phyloP scores from a whole-genome alignment of 2,113 vertebrate genomes.

The Callocephalon fimbriatum region DNA sequence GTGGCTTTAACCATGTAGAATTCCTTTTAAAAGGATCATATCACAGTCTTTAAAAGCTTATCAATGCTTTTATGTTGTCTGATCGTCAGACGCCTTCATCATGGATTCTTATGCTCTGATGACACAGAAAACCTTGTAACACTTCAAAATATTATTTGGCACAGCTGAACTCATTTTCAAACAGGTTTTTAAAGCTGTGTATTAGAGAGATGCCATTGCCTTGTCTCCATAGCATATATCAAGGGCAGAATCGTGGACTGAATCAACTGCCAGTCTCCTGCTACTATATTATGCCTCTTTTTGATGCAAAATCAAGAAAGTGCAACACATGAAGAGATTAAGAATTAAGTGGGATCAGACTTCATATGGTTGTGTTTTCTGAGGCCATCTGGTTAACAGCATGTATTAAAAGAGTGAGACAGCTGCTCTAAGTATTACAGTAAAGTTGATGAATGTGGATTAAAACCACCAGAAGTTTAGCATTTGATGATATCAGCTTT shows the following conservation, averaged over 20 bases:
- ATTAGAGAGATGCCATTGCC: not conserved
- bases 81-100: not conserved
- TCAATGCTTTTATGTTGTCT: not conserved
- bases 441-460: not conserved
- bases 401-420: not conserved
- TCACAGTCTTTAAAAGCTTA: not conserved
- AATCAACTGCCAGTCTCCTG: not conserved
- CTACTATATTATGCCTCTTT: not conserved
- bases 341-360: conserved; percentile 21
- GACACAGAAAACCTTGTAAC: not conserved
- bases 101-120: not conserved
- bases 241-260: not conserved
- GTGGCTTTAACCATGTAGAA: not conserved
- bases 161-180: not conserved
- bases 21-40: not conserved
- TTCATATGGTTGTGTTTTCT: conserved; percentile 34
- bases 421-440: not conserved
- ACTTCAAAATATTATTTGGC: not conserved
- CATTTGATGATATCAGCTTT: not conserved
- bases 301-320: not conserved
- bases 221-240: not conserved
- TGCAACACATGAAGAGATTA: not conserved
- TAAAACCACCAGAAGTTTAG: conserved; percentile 14
- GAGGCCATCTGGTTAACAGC: conserved; percentile 49
- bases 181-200: not conserved